Conservation (phyloP, 2,888 invertebrate species). For the Tryphoninae sp. region DNA sequence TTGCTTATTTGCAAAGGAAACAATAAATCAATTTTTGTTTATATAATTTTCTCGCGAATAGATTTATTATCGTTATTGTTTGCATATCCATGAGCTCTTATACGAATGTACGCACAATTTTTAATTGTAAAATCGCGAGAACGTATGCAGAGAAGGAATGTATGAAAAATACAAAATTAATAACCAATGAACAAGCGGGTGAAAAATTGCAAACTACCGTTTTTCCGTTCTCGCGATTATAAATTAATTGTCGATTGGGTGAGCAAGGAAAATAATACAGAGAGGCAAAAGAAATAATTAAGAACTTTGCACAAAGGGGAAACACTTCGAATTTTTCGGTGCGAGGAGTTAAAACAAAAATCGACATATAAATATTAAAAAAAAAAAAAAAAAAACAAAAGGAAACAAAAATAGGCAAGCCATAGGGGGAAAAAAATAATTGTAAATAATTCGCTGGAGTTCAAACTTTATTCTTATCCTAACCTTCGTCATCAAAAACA, state of each 20-base stretch:
- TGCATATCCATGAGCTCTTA: constrained; percentile 46
- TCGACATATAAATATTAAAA: constrained; percentile 62
- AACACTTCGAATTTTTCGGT: constrained; percentile 28
- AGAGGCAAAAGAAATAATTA: not conserved
- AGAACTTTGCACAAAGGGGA: constrained; percentile 32
- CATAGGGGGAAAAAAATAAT: constrained; percentile 70
- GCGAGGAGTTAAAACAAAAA: constrained; percentile 53
- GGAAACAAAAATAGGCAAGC: constrained; percentile 52
- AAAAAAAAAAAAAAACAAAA: constrained; percentile 31
- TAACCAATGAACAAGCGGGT: constrained; percentile 14
- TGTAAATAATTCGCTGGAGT: constrained; percentile 80
- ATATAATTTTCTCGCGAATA: not conserved
- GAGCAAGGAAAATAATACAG: constrained; percentile 18
- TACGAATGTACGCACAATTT: constrained; percentile 62
- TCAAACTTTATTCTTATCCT: constrained; percentile 80
- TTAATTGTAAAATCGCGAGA: constrained; percentile 52
- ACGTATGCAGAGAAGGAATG: constrained; percentile 11
- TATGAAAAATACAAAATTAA: not conserved
- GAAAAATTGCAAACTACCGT: constrained; percentile 35
- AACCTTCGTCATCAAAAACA: constrained; percentile 64
- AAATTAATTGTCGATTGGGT: constrained; percentile 21
- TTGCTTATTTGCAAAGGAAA: constrained; percentile 8
- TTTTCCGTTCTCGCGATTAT: constrained; percentile 27
- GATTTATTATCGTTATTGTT: constrained; percentile 24
- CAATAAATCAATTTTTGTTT: not conserved